Evolutionary conservation across 2,888 invertebrate species (phyloP).

Genomic region (Leptura quadrifasciata): DNA sequence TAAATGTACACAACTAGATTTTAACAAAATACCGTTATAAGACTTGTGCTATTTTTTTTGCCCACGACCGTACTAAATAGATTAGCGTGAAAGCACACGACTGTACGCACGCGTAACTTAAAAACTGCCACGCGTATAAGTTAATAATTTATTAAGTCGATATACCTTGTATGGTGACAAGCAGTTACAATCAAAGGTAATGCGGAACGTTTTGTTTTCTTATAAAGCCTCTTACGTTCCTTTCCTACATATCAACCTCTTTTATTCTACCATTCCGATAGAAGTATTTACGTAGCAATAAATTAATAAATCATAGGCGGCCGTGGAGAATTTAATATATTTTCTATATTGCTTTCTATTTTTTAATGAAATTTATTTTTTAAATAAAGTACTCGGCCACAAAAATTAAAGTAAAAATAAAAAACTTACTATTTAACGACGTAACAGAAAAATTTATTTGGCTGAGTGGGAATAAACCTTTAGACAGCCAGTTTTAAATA

Average conservation of each 20-base stretch:
- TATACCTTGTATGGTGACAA: conserved; percentile 63
- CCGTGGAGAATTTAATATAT: neutral
- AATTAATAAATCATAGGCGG: conserved; percentile 26
- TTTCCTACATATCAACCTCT: conserved; percentile 29
- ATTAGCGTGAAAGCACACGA: conserved; percentile 39
- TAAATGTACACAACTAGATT: too few species aligned
- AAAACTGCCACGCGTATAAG: conserved; percentile 64
- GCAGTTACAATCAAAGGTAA: conserved; percentile 63
- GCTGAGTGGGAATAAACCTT: too few species aligned
- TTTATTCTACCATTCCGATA: conserved; percentile 16
- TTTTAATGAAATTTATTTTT: too few species aligned
- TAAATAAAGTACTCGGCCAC: too few species aligned
- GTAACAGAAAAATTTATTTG: too few species aligned
- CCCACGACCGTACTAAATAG: neutral
- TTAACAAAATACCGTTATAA: too few species aligned
- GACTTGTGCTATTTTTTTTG: too few species aligned
- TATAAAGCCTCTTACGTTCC: conserved; percentile 51
- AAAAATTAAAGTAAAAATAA: too few species aligned
- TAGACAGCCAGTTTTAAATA: too few species aligned
- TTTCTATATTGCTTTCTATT: too few species aligned
- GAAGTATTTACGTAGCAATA: conserved; percentile 20
- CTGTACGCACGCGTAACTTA: conserved; percentile 61
- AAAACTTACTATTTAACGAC: too few species aligned
- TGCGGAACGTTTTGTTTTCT: conserved; percentile 58
- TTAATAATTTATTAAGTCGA: conserved; percentile 66